Evolutionary conservation across 2,888 invertebrate species (phyloP).

Genomic region (Drosophila engyochracea): DNA sequence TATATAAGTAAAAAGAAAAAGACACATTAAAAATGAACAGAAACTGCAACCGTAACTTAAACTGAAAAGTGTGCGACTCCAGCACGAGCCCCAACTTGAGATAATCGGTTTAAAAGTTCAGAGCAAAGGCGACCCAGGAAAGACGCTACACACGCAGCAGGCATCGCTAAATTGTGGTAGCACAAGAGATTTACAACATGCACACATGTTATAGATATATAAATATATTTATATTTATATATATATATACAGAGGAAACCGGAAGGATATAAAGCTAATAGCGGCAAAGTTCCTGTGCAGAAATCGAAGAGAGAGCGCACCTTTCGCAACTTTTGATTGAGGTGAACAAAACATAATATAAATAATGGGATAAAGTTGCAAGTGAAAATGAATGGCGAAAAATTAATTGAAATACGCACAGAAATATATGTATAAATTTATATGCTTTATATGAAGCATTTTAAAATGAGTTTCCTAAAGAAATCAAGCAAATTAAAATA

Average conservation of each 20-base stretch:
- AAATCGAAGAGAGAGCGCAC: neutral
- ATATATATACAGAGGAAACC: slow-evolving; percentile 4
- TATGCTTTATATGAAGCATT: neutral
- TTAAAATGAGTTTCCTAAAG: neutral
- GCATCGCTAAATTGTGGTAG: slow-evolving; percentile 14
- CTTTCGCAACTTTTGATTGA: neutral
- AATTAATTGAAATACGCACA: neutral
- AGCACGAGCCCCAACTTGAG: slow-evolving; percentile 42
- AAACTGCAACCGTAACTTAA: slow-evolving; percentile 35
- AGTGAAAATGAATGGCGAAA: neutral
- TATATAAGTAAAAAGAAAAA: slow-evolving; percentile 12
- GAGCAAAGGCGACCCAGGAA: slow-evolving; percentile 65
- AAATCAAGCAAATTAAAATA: neutral
- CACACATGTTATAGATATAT: neutral
- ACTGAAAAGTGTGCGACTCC: slow-evolving; percentile 24
- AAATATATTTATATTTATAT: neutral
- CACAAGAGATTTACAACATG: slow-evolving; percentile 6
- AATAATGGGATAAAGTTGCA: neutral
- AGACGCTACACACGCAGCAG: slow-evolving; percentile 38
- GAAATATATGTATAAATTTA: neutral
- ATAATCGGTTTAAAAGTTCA: slow-evolving; percentile 49
- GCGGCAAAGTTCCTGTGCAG: slow-evolving; percentile 2
- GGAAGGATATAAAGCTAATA: slow-evolving; percentile 25
- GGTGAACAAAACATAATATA: neutral
- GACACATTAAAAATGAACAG: slow-evolving; percentile 25